These are phyloP conservation scores for Heliconius hortense DNA, from an alignment of 2,888 invertebrate species.

Conservation along the genomic window DNA sequence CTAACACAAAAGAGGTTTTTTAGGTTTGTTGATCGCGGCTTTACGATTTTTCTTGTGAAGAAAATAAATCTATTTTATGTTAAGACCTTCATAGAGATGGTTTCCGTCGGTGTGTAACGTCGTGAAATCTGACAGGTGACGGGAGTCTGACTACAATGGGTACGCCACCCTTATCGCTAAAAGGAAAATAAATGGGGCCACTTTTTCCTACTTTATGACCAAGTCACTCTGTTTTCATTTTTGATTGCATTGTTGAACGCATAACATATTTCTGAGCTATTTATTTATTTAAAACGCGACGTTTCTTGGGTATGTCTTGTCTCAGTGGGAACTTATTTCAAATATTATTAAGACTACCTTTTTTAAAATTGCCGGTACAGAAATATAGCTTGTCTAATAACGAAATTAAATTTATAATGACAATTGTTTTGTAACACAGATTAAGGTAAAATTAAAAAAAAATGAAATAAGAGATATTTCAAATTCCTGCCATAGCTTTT, in stretches of 20 bases:
- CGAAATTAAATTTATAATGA: background rate
- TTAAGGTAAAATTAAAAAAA: background rate
- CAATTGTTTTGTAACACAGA: background rate
- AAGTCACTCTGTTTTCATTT: slow-evolving; percentile 58
- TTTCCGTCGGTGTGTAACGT: slow-evolving; percentile 52
- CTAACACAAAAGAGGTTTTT: background rate
- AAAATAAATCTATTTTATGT: slow-evolving; percentile 44
- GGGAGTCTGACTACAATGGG: slow-evolving; percentile 61
- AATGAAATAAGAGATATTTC: slow-evolving; percentile 33
- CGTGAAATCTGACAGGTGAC: slow-evolving; percentile 72
- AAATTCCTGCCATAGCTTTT: slow-evolving; percentile 35
- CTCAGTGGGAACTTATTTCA: background rate
- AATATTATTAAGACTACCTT: background rate
- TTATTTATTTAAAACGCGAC: background rate
- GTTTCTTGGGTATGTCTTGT: background rate
- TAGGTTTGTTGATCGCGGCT: slow-evolving; percentile 7
- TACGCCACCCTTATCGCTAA: slow-evolving; percentile 66
- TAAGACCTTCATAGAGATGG: slow-evolving; percentile 49
- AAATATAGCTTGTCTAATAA: background rate
- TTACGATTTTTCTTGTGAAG: slow-evolving; percentile 22
- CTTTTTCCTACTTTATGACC: slow-evolving; percentile 64
- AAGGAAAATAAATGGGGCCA: slow-evolving; percentile 71
- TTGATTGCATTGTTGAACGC: slow-evolving; percentile 53
- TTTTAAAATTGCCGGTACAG: background rate
- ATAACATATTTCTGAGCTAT: slow-evolving; percentile 18